These are phyloP conservation scores for Ophiodon elongatus DNA, from an alignment of 2,113 vertebrate genomes.

Conservation along the genomic window DNA sequence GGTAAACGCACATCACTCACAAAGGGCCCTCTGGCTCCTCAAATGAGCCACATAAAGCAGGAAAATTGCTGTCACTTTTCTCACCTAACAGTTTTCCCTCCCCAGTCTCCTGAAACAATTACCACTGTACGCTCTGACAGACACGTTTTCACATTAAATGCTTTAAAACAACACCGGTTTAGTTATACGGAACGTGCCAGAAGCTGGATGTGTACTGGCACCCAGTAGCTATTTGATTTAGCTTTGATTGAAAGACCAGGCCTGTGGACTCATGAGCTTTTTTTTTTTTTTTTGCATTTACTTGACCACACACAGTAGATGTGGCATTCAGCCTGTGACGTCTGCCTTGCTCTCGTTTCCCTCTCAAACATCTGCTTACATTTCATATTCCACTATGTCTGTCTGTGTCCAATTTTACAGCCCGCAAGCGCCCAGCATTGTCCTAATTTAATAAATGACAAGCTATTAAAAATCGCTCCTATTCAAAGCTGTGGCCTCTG, in stretches of 20 bases:
- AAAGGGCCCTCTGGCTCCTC: constrained; percentile 59
- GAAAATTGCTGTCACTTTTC: constrained; percentile 67
- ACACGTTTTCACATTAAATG: constrained; percentile 63
- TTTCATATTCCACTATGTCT: constrained; percentile 81
- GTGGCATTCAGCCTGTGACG: constrained; percentile 70
- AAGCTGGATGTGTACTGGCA: constrained; percentile 33
- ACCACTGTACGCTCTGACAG: constrained; percentile 34
- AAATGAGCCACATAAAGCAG: constrained; percentile 60
- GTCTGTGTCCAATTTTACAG: constrained; percentile 78
- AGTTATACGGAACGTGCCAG: constrained; percentile 29
- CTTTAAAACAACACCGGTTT: constrained; percentile 47
- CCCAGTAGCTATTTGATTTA: constrained; percentile 39
- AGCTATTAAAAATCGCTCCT: constrained; percentile 79
- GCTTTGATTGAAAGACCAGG: constrained; percentile 75
- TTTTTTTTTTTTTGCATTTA: constrained; percentile 36
- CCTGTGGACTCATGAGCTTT: constrained; percentile 46
- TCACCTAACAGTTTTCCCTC: constrained; percentile 62
- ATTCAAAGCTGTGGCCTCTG: constrained; percentile 76
- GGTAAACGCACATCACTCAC: constrained; percentile 56
- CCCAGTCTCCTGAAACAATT: constrained; percentile 70
- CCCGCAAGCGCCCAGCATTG: constrained; percentile 77
- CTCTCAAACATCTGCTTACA: constrained; percentile 78
- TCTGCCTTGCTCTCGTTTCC: constrained; percentile 56
- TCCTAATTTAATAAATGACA: constrained; percentile 85
- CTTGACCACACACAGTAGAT: constrained; percentile 83